Evolutionary conservation across 1,140 invertebrate genomes (phyloP).

Genomic region (Drosophila ironensis): DNA sequence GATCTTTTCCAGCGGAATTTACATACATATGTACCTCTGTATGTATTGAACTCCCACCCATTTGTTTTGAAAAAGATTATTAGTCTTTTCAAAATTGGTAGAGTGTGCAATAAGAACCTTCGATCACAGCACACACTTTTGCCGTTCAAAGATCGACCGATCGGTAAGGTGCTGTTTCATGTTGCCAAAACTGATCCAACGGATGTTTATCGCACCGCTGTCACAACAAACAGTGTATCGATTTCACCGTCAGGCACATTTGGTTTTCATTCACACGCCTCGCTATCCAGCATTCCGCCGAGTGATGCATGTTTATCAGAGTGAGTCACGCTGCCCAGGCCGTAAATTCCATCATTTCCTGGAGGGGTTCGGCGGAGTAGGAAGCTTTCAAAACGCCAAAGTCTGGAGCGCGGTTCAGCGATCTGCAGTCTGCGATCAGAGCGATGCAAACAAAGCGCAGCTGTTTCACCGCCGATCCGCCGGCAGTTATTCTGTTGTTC

Average conservation of each 20-base stretch:
- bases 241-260: conserved; percentile 31
- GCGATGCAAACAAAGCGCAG: conserved; percentile 42
- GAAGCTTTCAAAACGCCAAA: conserved; percentile 29
- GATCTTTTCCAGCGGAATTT: too few relatives aligned
- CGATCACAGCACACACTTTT: too few relatives aligned
- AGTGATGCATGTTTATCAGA: conserved; percentile 32
- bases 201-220: conserved; percentile 42
- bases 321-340: conserved; percentile 26
- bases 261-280: conserved; percentile 35
- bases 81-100: too few relatives aligned
- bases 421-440: conserved; percentile 4
- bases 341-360: conserved; percentile 19
- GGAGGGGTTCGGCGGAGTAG: not conserved
- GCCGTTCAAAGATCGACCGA: not conserved
- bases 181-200: conserved; percentile 27
- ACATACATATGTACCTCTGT: too few relatives aligned
- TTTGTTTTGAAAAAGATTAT: too few relatives aligned
- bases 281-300: not conserved
- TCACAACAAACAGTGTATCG: conserved; percentile 40
- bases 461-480: conserved; percentile 27
- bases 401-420: conserved; percentile 33
- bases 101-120: too few relatives aligned
- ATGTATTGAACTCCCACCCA: too few relatives aligned
- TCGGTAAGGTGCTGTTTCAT: conserved; percentile 7
- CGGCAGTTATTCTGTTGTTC: too few relatives aligned